phyloP scores from a whole-genome alignment of 2,797 vertebrate species.

The Syncerus caffer region DNA sequence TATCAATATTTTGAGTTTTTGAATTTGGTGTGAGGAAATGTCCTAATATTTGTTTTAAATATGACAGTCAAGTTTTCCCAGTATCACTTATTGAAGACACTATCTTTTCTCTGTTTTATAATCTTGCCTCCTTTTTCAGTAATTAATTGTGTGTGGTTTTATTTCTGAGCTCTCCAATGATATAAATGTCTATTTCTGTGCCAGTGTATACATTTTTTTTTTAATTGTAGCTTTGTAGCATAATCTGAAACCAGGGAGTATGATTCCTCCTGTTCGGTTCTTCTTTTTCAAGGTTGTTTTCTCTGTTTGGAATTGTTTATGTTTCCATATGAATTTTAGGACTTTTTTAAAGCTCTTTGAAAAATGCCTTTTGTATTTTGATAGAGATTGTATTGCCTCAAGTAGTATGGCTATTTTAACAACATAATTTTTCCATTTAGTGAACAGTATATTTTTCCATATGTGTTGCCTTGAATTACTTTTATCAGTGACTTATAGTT shows the following conservation, averaged over 20 bases:
- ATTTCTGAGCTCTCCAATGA: background rate
- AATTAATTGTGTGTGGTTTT: background rate
- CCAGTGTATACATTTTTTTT: background rate
- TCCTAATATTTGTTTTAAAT: background rate
- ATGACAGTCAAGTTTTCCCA: background rate
- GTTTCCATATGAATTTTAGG: background rate
- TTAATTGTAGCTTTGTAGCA: background rate
- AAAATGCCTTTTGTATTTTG: background rate
- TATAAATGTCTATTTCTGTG: background rate
- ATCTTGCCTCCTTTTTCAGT: background rate
- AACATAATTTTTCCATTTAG: background rate
- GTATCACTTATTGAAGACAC: background rate
- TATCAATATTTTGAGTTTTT: background rate
- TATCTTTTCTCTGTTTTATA: background rate
- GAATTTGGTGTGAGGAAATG: background rate
- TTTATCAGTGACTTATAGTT: background rate
- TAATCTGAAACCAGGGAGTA: background rate
- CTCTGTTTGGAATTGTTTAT: background rate
- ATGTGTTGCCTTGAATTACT: background rate
- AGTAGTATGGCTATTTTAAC: background rate
- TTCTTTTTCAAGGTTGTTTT: background rate
- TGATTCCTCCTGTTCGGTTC: background rate
- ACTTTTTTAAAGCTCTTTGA: background rate
- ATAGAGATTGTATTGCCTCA: background rate
- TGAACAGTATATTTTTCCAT: background rate